phyloP scores from a whole-genome alignment of 1,140 invertebrate genomes.

The Lanistes nyassanus region DNA sequence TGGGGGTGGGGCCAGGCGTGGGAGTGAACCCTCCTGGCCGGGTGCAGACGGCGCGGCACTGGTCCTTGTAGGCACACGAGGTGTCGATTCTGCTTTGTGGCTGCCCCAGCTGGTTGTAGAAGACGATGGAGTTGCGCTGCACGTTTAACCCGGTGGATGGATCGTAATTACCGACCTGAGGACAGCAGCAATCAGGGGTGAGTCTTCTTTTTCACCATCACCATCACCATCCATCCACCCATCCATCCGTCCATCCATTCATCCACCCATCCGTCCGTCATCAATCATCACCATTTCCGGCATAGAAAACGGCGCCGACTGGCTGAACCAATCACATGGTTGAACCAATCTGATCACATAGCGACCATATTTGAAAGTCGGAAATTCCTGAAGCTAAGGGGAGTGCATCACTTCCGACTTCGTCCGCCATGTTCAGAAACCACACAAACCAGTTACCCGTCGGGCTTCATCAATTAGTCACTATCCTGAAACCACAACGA shows the following conservation, averaged over 20 bases:
- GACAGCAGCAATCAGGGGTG: not conserved
- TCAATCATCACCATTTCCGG: not conserved
- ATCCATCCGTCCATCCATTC: not conserved
- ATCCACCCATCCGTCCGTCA: not conserved
- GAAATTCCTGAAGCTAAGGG: no score
- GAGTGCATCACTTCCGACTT: not conserved
- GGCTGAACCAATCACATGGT: no score
- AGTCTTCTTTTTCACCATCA: not conserved
- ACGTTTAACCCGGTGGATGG: not conserved
- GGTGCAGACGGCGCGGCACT: constrained; percentile 1
- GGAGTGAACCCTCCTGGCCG: not conserved
- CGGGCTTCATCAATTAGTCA: not conserved
- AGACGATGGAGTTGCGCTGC: not conserved
- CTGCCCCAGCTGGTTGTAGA: constrained; percentile 15
- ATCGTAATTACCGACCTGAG: constrained; percentile 12
- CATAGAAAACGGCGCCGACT: no score
- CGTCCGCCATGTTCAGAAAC: not conserved
- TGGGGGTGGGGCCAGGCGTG: not conserved
- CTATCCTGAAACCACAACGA: no score
- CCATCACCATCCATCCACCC: not conserved
- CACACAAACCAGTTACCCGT: not conserved
- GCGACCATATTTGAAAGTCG: no score
- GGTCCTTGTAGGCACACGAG: not conserved
- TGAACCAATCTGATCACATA: no score
- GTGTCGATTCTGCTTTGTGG: not conserved